Base-by-base conservation (phyloP, 2,113 vertebrate genomes). In the Desmodus rotundus region DNA sequence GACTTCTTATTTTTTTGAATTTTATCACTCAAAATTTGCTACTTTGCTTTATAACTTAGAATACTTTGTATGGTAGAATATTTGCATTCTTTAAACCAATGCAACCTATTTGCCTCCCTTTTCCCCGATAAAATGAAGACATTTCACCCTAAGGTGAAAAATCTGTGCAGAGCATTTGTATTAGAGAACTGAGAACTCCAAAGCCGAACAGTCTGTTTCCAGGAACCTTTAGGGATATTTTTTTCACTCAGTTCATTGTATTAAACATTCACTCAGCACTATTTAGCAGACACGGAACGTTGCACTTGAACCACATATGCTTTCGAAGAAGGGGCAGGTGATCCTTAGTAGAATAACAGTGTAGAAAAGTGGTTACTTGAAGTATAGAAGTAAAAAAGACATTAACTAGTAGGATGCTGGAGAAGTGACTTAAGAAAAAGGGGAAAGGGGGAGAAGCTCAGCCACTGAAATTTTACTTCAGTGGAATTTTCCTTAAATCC, bases 401-500 rank as follows among this genome's bases (percentile, higher is more conserved):
- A 86, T 41, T 31, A 72, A 22, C 31, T 26, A 80, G 14, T 58
- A 85, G 13, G 19, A 50, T 89, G 33, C 47, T 16, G 80, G 28
- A 89, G 5, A 94, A 95, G 63, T 76, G 10, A 78, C 16, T 50
- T 7, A 74, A 87, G 58, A 63, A 61, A 83, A 84, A 26, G 0
- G 7, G 12, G 22, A 15, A 31, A 65, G 2, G 28, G 2, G 11
- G 63, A 78, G 36, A 87, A 67, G 16, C 6, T 73, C 58, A 93
- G 3, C 2, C 11, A 67, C 56, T 31, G 15, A 90, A 67, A 68
- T 47, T 15, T 56, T 11, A 87, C 73, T 90, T 90, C n/a, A 90
- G 36, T 52, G 14, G n/a, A 87, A 78, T 94, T 93, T 86, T 94
- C 80, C 89, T 87, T 89, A 92, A 95, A 93, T 87, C 82, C 52